A percentile compares a stretch with the other conserved stretches of the same genome.
Evolutionary conservation across 2,113 vertebrate species (phyloP).

Genomic region (Pseudorectes ferrugineus): DNA sequence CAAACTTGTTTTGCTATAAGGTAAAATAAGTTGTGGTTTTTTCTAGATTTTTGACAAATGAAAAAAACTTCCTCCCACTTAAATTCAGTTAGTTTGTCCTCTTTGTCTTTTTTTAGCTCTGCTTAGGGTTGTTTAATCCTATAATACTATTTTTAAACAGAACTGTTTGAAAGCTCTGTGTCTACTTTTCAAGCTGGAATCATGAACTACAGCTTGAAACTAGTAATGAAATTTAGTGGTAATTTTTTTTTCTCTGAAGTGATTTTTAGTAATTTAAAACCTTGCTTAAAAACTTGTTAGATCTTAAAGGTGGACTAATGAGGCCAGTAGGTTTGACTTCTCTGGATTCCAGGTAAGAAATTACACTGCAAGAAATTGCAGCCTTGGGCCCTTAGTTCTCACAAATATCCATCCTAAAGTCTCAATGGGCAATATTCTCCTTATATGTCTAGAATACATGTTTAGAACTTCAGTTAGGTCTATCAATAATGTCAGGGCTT

Average conservation of each 20-base stretch:
- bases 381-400: not conserved
- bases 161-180: fast-evolving
- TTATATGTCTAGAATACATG: not conserved
- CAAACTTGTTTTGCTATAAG: not conserved
- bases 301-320: not conserved
- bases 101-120: not conserved
- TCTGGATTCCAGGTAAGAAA: not conserved
- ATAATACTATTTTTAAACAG: not conserved
- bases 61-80: not conserved
- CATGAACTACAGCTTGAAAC: not conserved
- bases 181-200: not conserved
- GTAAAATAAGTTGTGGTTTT: not conserved
- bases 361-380: not conserved
- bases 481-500: not conserved
- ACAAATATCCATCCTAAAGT: not conserved
- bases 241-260: not conserved
- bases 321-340: not conserved
- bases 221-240: not conserved
- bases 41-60: not conserved
- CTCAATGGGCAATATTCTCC: not conserved
- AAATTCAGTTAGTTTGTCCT: not conserved
- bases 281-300: not conserved
- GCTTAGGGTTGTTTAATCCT: not conserved
- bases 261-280: not conserved
- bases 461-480: not conserved